Percentiles rank a stretch among this genome's conserved stretches.
These are phyloP conservation scores for Troides helena DNA, from an alignment of 2,888 invertebrate species.

Conservation along the genomic window DNA sequence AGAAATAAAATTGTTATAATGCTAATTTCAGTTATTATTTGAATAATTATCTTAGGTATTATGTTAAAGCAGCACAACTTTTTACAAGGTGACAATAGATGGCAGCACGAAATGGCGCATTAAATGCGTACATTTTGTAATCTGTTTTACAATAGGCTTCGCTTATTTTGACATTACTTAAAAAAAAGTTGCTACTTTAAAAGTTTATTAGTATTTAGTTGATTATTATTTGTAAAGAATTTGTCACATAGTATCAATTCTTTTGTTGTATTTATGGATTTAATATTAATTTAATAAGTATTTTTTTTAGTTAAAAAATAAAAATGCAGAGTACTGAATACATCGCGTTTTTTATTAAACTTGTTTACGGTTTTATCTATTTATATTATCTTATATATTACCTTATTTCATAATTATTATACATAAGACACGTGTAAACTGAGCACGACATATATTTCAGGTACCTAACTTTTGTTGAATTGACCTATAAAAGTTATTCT, in stretches of 20 bases:
- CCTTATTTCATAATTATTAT: no score
- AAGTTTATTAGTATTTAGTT: slow-evolving; percentile 8
- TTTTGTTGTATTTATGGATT: background rate
- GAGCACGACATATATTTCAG: no score
- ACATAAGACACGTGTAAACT: no score
- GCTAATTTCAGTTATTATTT: background rate
- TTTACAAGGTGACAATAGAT: slow-evolving; percentile 42
- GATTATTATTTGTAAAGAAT: background rate
- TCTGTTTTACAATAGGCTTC: slow-evolving; percentile 45
- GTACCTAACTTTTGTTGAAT: no score
- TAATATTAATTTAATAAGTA: background rate
- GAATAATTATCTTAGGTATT: background rate
- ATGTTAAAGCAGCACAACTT: slow-evolving; percentile 5
- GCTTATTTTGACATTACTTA: slow-evolving; percentile 51
- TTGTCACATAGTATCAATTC: background rate
- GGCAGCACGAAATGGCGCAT: slow-evolving; percentile 45
- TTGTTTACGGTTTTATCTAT: no score
- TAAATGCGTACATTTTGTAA: slow-evolving; percentile 59
- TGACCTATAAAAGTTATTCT: no score
- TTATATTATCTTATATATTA: no score
- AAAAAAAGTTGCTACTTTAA: slow-evolving; percentile 41
- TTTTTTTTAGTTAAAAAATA: no score
- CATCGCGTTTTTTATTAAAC: no score
- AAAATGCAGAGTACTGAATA: no score
- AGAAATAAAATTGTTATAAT: background rate